Evolutionary conservation across 1,140 invertebrate genomes (phyloP).

Genomic region (Trichonephila inaurata): DNA sequence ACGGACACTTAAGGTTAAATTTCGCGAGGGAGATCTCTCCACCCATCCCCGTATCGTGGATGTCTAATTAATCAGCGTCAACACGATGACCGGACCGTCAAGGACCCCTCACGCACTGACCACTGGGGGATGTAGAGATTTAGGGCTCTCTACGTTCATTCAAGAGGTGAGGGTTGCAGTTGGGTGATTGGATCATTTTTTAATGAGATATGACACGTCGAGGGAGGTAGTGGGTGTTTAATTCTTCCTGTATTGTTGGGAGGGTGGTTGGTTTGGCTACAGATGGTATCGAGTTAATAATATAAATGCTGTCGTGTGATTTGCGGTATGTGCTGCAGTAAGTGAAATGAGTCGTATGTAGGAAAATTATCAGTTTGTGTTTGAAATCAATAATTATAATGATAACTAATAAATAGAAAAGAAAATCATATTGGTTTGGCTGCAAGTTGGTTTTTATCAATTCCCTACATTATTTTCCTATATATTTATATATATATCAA

Average conservation of each 20-base stretch:
- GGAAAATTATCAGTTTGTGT: too few relatives aligned
- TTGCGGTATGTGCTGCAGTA: too few relatives aligned
- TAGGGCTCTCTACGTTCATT: not conserved
- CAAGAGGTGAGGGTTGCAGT: not conserved
- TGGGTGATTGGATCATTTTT: not conserved
- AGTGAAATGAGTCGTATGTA: too few relatives aligned
- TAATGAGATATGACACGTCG: not conserved
- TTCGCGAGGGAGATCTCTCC: not conserved
- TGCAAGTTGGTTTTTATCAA: too few relatives aligned
- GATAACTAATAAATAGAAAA: too few relatives aligned
- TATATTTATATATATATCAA: too few relatives aligned
- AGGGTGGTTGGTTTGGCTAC: not conserved
- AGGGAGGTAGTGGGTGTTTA: not conserved
- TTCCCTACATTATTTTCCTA: too few relatives aligned
- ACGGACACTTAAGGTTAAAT: constrained; percentile 51
- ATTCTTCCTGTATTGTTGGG: not conserved
- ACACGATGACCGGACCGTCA: constrained; percentile 21
- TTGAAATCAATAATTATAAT: too few relatives aligned
- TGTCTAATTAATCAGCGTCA: constrained; percentile 66
- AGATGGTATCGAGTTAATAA: too few relatives aligned
- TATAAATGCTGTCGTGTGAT: too few relatives aligned
- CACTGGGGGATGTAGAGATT: not conserved
- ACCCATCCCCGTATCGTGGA: not conserved
- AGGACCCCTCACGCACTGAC: not conserved
- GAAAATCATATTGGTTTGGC: too few relatives aligned